Evolutionary conservation across 1,140 invertebrate species (phyloP).

Genomic region (Akabosia matsudoensis): DNA sequence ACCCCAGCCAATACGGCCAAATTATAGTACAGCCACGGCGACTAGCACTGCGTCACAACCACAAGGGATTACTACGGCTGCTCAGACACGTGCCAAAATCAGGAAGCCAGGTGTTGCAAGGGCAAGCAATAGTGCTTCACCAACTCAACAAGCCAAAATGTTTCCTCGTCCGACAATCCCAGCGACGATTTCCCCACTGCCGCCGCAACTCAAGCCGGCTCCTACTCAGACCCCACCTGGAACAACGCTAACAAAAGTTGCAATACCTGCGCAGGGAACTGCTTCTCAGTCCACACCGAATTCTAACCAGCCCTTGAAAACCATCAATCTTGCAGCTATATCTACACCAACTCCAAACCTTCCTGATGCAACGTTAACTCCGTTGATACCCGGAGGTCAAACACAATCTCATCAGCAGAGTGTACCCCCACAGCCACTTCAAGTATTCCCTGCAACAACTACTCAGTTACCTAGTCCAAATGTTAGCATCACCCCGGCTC

Average conservation of each 20-base stretch:
- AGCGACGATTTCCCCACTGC: constrained; percentile 48
- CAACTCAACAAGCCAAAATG: constrained; percentile 37
- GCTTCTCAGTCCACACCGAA: constrained; percentile 6
- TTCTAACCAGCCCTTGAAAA: constrained; percentile 41
- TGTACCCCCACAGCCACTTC: constrained; percentile 36
- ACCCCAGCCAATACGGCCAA: constrained; percentile 47
- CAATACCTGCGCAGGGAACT: constrained; percentile 5
- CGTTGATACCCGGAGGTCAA: constrained; percentile 39
- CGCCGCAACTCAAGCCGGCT: constrained; percentile 48
- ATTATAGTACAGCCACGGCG: constrained; percentile 25
- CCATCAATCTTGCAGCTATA: constrained; percentile 43
- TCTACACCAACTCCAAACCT: constrained; percentile 42
- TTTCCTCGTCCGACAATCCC: constrained; percentile 49
- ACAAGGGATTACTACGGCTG: not conserved
- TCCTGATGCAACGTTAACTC: constrained; percentile 44
- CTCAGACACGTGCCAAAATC: constrained; percentile 36
- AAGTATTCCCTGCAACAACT: constrained; percentile 37
- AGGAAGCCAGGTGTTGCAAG: constrained; percentile 37
- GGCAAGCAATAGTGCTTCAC: constrained; percentile 29
- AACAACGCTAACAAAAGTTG: constrained; percentile 38
- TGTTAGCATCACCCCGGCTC: constrained; percentile 41
- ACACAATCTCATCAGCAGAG: constrained; percentile 20
- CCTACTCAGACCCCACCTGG: constrained; percentile 22
- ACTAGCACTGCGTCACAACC: not conserved
- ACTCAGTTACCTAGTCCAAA: constrained; percentile 46